Percentiles rank a stretch among this genome's conserved stretches.
Conservation (phyloP, 2,797 vertebrate species). For the Anableps anableps region DNA sequence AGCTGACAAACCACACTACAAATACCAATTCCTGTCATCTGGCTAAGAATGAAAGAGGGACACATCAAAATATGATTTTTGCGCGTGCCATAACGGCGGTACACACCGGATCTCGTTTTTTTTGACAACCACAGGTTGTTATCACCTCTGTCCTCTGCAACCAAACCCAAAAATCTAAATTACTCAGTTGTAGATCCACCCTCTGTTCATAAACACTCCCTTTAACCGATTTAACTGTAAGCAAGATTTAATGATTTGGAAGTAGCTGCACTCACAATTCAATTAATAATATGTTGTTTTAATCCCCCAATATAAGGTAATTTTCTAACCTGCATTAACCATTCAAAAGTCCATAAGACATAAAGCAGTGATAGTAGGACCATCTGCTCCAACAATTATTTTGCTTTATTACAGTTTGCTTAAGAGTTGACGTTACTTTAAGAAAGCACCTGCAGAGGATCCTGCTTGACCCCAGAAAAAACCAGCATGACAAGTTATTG, state of each 20-base stretch:
- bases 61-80: slow-evolving; percentile 73
- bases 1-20: slow-evolving; percentile 60
- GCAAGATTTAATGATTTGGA: slow-evolving; percentile 28
- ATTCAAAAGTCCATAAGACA: neutral
- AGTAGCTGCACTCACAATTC: slow-evolving; percentile 31
- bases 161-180: slow-evolving; percentile 75
- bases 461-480: slow-evolving; percentile 35
- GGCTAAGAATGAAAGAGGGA: slow-evolving; percentile 71
- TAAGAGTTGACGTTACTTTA: slow-evolving; percentile 53
- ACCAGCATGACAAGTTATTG: slow-evolving; percentile 24
- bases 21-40: slow-evolving; percentile 66
- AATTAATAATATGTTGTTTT: slow-evolving; percentile 13
- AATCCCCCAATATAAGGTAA: slow-evolving; percentile 7
- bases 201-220: slow-evolving; percentile 65
- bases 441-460: slow-evolving; percentile 63
- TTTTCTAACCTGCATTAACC: neutral
- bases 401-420: slow-evolving; percentile 61
- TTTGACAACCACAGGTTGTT: slow-evolving; percentile 70
- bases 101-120: slow-evolving; percentile 77
- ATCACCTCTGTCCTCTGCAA: slow-evolving; percentile 43
- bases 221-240: slow-evolving; percentile 76
- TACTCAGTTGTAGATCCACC: slow-evolving; percentile 74
- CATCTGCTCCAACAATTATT: slow-evolving; percentile 23
- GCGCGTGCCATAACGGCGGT: slow-evolving; percentile 54
- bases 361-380: neutral